Base-by-base conservation (phyloP, 2,888 invertebrate species). In the Ceramica pisi region DNA sequence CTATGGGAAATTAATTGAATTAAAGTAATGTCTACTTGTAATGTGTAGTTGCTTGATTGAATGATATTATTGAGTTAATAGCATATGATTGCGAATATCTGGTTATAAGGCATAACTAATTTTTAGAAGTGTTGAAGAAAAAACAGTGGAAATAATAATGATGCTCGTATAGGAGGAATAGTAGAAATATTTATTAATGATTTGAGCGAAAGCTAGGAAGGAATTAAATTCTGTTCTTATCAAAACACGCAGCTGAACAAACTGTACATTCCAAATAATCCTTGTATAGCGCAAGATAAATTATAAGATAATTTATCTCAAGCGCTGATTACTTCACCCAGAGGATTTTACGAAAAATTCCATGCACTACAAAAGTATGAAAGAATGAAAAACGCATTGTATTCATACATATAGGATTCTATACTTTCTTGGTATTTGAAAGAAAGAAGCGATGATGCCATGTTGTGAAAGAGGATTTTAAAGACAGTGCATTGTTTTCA, bases 391-490 rank as follows among this genome's bases (percentile, higher is more conserved):
- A 56, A 56, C 57, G n/a, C 31, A 38, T 46, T 21, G 10, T 14
- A n/a, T 26, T 19, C 71, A 59, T 67, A 16, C 53, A 38, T 23
- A 6, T 1, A n/a, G 5, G 14, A 69, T 35, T 19, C 21, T 50
- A 41, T 21, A 44, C 12, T 50, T 78, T 78, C 66, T 19, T 46
- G 26, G 66, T 67, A 55, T 63, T 57, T 65, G 46, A 50, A 64
- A 46, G 35, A 63, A 26, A 44, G 8, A 19, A 38, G 10, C 16
- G 2, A 10, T 41, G 51, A 35, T 46, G 50, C 44, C 8, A 51
- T 63, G 53, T 63, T 59, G 26, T 63, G 53, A 51, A 50, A 64
- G 50, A 56, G 72, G 44, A 67, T 10, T 74, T 48, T 9, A n/a
- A 62, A 55, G 8, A 38, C 35, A 60, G 3, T 26, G 21, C 31